Evolutionary conservation across 23 tunicate species (phyloP), one percentile per base, ranked within the genome.

Genomic region (Styela clava): DNA sequence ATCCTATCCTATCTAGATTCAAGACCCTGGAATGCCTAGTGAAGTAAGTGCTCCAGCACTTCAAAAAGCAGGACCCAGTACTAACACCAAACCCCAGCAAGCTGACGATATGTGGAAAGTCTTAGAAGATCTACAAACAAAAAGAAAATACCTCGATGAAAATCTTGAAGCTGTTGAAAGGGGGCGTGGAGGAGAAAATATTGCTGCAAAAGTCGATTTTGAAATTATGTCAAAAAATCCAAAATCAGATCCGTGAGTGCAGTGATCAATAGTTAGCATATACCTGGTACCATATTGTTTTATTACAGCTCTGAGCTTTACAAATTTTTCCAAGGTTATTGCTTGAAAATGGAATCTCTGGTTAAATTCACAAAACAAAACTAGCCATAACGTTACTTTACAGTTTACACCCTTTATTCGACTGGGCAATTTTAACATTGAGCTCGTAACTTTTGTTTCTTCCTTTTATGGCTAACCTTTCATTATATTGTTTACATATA

Each of bases 131-230:
- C 63, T 87, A 69, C 67, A 64, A 1, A 69, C 79, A 63, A 74
- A 64, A 64, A 34, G 91, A 51, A 31, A 82, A 20, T 72, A 71
- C 64, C 32, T 87, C 19, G 91, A 87, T 35, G 83, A 71, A 0
- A 86, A 86, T 79, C 73, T 86, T 70, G 85, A 35, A 24, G 78
- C 83, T n/a, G 89, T 86, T 22, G 85, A 86, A 70, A 79, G 85
- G 61, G 83, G 83, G 34, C 84, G 79, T 16, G 65, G 83, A 24
- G 69, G 84, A 33, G 69, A 67, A 26, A 62, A 80, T 32, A 31
- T 79, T 72, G 89, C 89, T 9, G 74, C 73, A 28, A 79, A 78
- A 26, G 80, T 76, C 1, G 65, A 76, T 21, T 51, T 33, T 24
- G 81, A 76, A 16, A 44, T 76, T 25, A 22, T 44, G 12, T 44